Evolutionary conservation across 2,888 invertebrate genomes (phyloP).

Genomic region (Drosophila borealis): DNA sequence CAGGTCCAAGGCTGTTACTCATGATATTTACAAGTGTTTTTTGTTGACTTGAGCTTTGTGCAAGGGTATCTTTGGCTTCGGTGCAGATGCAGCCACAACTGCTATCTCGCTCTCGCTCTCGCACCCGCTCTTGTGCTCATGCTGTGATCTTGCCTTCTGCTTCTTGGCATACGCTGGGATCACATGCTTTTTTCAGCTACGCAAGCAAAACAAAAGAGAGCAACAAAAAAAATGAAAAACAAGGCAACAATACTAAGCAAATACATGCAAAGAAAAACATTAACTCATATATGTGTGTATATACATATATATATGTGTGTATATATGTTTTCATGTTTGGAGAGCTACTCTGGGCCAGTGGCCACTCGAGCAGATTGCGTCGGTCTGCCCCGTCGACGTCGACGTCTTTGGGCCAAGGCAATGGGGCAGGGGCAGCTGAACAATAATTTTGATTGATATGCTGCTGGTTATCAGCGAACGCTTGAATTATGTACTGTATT

Average conservation of each 20-base stretch:
- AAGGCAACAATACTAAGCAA: conserved; percentile 67
- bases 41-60: conserved; percentile 2
- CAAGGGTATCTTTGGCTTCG: conserved; percentile 36
- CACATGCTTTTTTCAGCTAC: conserved; percentile 77
- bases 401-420: conserved; percentile 51
- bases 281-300: conserved; percentile 32
- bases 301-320: conserved; percentile 14
- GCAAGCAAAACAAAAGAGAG: conserved; percentile 71
- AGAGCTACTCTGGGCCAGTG: conserved; percentile 24
- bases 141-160: conserved; percentile 34
- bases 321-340: conserved; percentile 3
- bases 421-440: conserved; percentile 8
- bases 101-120: conserved; percentile 5
- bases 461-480: conserved; percentile 43
- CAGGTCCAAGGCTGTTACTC: conserved; percentile 7
- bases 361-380: conserved; percentile 47
- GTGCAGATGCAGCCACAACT: conserved; percentile 9
- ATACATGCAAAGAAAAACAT: conserved; percentile 54
- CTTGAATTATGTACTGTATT: conserved; percentile 60
- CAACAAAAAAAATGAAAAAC: conserved; percentile 27
- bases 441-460: conserved; percentile 66
- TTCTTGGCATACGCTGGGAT: conserved; percentile 62
- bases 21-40: conserved; percentile 6
- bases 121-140: conserved; percentile 1
- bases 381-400: background rate